These are phyloP conservation scores for Sipha maydis DNA, from an alignment of 2,888 invertebrate genomes.

Conservation along the genomic window DNA sequence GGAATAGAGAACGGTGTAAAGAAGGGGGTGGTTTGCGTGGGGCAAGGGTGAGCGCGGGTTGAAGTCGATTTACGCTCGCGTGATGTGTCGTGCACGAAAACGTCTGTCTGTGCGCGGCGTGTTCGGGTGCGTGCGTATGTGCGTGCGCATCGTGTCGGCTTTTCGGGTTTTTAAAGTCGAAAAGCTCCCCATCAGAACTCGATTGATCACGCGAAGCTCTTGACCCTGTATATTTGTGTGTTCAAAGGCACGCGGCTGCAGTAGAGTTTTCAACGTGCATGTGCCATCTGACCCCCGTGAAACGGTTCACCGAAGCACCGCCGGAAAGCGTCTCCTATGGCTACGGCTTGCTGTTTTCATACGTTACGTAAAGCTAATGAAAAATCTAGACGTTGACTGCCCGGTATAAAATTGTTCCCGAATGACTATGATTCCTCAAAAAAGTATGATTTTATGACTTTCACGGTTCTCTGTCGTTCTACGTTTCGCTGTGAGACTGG, in stretches of 20 bases:
- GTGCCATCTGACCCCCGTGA: constrained; percentile 1
- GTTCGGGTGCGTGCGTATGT: background rate
- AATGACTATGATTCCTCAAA: too few relatives aligned
- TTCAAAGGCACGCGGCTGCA: constrained; percentile 5
- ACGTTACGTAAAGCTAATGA: too few relatives aligned
- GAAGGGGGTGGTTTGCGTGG: too few relatives aligned
- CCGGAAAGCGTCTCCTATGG: too few relatives aligned
- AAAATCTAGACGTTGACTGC: too few relatives aligned
- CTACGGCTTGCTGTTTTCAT: too few relatives aligned
- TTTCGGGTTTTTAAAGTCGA: constrained; percentile 39
- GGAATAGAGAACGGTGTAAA: background rate
- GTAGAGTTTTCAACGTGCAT: background rate
- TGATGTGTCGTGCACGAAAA: constrained; percentile 36
- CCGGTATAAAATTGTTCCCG: too few relatives aligned
- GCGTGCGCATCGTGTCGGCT: constrained; percentile 24
- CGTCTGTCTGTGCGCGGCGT: background rate
- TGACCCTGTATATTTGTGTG: constrained; percentile 24
- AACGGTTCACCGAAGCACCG: background rate
- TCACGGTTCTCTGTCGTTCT: too few relatives aligned
- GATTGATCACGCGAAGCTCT: constrained; percentile 58
- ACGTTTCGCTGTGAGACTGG: too few relatives aligned
- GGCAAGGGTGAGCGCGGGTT: background rate
- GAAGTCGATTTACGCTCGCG: constrained; percentile 51
- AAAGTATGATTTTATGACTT: too few relatives aligned
- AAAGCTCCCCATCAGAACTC: constrained; percentile 28